Evolutionary conservation across 2,888 invertebrate species (phyloP), one percentile per base, ranked within the genome.

Genomic region (Lepidonotus clava): DNA sequence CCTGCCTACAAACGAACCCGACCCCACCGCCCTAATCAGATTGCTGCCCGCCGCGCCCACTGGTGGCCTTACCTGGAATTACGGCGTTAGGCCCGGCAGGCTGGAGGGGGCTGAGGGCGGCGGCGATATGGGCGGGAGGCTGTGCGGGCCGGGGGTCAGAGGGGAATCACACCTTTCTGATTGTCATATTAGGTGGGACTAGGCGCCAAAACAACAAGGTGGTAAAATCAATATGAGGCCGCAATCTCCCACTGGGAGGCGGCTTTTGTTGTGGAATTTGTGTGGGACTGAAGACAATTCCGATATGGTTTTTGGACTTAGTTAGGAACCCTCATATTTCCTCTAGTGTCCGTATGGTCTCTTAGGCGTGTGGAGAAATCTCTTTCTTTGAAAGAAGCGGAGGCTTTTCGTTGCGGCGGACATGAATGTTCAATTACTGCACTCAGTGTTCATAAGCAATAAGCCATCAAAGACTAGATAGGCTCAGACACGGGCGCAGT

Each of bases 21-120:
- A 46, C 46, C 46, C n/a, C 46, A n/a, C 56, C 38, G 18, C 14
- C n/a, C n/a, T 71, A 71, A 71, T 71, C 71, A 34, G 71, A 71
- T 71, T 71, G 71, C 21, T 21, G 36, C 38, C 38, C 36, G 71
- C n/a, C 21, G 38, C 71, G 32, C 36, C 71, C 36, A 8, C 71
- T 71, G 71, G 71, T 71, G 18, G 71, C 71, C 21, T 71, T 71
- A 71, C 71, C 71, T 36, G 38, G 71, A 36, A 71, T 71, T 71
- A 71, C 71, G 21, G 24, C 71, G 38, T 71, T 71, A 71, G 71
- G 24, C 28, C 14, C 61, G 28, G 61, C 28, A 61, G 28, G 61
- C 61, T 24, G 28, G 24, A 32, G 61, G 1, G 28, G 28, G 1
- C 28, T 61, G 2, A 2, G 61, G 5, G 28, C 2, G 61, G 61